Evolutionary conservation across 35 echinoderm and acorn worm species (phyloP), one percentile per base, ranked within the genome.

Genomic region (Stichopus chloronotus): DNA sequence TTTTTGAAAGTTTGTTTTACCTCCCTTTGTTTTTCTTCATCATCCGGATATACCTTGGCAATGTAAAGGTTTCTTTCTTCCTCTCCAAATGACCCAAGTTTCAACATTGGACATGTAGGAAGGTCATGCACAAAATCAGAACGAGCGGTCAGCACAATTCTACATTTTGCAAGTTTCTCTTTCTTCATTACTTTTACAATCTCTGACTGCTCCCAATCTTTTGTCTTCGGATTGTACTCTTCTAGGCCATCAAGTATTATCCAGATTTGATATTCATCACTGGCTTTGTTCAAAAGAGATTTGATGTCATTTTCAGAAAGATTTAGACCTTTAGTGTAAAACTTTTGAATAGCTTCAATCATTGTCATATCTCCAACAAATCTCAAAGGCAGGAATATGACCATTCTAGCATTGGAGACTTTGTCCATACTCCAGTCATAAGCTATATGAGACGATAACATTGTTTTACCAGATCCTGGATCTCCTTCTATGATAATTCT

Each of bases 311-410:
- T 14, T 61, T 61, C 59, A 61, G 8, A 8, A 61, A 61, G 8
- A 8, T 61, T 8, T 61, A 10, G 0, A 61, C 14, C 59, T 61
- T 10, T 61, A 14, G 59, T 61, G 59, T 61, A 61, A 4, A 61
- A 61, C 59, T 14, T 61, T 61, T 83, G 53, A 53, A 83, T n/a
- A 56, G 80, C 52, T 83, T 83, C 43, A 56, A 55, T 20, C 17
- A 83, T 83, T 83, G 80, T 83, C 55, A 56, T 83, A 53, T 83
- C 25, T 55, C 55, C 55, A 83, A 83, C 69, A 72, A 72, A n/a
- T 72, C 19, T 72, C 69, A 72, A 72, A 20, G 69, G 69, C 68
- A 72, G 21, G 21, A 72, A 72, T 13, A 72, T n/a, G 17, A 72
- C 68, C 68, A 72, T 19, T 5, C 5, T 72, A 72, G 68, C 68